Percentiles rank a stretch among this genome's conserved stretches.
phyloP scores from a whole-genome alignment of 2,113 vertebrate genomes.

The Burhinus bistriatus region DNA sequence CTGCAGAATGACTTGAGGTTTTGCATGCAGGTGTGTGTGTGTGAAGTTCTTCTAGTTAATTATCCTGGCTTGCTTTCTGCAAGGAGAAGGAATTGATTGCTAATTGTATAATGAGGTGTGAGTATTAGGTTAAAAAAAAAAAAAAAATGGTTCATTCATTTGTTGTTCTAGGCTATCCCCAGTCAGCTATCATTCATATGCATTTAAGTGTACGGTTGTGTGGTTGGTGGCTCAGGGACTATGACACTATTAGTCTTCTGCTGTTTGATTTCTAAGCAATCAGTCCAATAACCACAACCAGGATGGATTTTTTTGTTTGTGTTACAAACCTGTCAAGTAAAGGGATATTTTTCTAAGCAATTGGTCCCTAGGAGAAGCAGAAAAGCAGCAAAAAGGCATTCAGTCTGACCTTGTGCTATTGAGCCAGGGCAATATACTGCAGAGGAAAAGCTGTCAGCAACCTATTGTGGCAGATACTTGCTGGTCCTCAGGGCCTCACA shows the following conservation, averaged over 20 bases:
- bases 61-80: background rate
- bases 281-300: slow-evolving; percentile 4
- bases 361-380: slow-evolving; percentile 5
- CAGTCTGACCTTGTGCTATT: slow-evolving; percentile 49
- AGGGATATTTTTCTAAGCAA: slow-evolving; percentile 48
- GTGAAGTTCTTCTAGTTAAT: background rate
- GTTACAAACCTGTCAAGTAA: slow-evolving; percentile 30
- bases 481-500: background rate
- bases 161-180: background rate
- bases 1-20: background rate
- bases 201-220: background rate
- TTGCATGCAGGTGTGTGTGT: background rate
- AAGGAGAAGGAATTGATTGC: background rate
- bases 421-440: background rate
- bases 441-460: slow-evolving; percentile 28
- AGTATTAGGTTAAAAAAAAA: background rate
- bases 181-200: background rate
- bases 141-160: background rate
- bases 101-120: background rate
- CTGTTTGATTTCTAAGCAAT: slow-evolving; percentile 13
- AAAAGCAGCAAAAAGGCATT: slow-evolving; percentile 21
- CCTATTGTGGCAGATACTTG: slow-evolving; percentile 7
- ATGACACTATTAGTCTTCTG: background rate
- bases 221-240: background rate
- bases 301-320: slow-evolving; percentile 43